Percentiles rank a stretch among this genome's conserved stretches.
Evolutionary conservation across 2,797 vertebrate species (phyloP).

Genomic region (Buphagus erythrorhynchus): DNA sequence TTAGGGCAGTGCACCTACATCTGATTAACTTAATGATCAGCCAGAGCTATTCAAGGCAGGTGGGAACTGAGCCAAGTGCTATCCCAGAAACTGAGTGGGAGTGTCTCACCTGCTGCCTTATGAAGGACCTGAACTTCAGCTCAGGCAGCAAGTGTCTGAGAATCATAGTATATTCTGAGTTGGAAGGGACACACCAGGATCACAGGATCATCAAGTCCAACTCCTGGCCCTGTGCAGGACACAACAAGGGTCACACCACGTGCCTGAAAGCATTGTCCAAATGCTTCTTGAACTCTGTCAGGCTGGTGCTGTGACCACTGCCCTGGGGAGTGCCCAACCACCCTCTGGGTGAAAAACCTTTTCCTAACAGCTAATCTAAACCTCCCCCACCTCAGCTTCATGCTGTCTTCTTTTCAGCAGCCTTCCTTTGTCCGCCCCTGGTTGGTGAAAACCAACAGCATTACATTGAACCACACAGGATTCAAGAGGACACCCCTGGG

Average conservation of each 20-base stretch:
- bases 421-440: neutral
- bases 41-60: neutral
- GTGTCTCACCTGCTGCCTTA: neutral
- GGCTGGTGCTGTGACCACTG: neutral
- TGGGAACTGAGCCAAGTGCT: neutral
- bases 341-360: neutral
- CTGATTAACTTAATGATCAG: neutral
- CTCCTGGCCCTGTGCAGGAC: neutral
- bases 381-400: neutral
- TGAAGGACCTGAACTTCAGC: neutral
- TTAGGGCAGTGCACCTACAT: neutral
- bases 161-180: neutral
- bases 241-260: neutral
- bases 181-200: neutral
- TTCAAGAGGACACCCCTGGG: neutral
- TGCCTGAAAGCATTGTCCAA: neutral
- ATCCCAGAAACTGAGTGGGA: neutral
- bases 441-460: neutral
- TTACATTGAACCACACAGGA: neutral
- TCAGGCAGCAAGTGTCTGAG: neutral
- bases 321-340: too few species aligned
- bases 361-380: neutral
- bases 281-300: neutral
- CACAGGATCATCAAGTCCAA: neutral
- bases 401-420: neutral